These are phyloP conservation scores for Pantala flavescens DNA, from an alignment of 1,140 invertebrate genomes.

Conservation along the genomic window DNA sequence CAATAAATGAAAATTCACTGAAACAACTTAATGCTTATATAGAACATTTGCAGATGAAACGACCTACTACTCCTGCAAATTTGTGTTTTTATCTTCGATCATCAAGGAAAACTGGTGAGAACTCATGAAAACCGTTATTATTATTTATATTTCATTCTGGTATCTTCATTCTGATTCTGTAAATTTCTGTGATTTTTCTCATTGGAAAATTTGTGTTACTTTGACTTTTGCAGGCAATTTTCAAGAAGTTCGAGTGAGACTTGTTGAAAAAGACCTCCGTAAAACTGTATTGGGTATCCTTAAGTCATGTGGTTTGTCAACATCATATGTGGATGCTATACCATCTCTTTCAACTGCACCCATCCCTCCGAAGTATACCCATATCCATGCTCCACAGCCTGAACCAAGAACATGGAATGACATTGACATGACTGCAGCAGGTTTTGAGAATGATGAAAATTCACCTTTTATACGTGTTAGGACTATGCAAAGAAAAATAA, in stretches of 20 bases:
- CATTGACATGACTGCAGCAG: conserved; percentile 18
- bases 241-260: conserved; percentile 56
- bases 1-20: conserved; percentile 82
- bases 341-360: conserved; percentile 23
- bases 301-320: conserved; percentile 68
- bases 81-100: conserved; percentile 58
- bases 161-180: too few species aligned
- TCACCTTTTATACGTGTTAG: neutral
- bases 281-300: conserved; percentile 66
- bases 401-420: conserved; percentile 3
- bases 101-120: conserved; percentile 16
- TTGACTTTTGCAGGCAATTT: conserved; percentile 53
- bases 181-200: too few species aligned
- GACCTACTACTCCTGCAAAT: conserved; percentile 43
- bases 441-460: neutral
- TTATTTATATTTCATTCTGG: too few species aligned
- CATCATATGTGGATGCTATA: conserved; percentile 69
- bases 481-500: conserved; percentile 14
- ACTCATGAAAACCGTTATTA: neutral
- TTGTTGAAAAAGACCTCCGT: conserved; percentile 56
- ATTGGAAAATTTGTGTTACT: too few species aligned
- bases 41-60: conserved; percentile 55
- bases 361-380: too few species aligned
- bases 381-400: neutral
- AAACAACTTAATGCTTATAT: conserved; percentile 77